Evolutionary conservation across 1,140 invertebrate species (phyloP).

Genomic region (Euwallacea similis): DNA sequence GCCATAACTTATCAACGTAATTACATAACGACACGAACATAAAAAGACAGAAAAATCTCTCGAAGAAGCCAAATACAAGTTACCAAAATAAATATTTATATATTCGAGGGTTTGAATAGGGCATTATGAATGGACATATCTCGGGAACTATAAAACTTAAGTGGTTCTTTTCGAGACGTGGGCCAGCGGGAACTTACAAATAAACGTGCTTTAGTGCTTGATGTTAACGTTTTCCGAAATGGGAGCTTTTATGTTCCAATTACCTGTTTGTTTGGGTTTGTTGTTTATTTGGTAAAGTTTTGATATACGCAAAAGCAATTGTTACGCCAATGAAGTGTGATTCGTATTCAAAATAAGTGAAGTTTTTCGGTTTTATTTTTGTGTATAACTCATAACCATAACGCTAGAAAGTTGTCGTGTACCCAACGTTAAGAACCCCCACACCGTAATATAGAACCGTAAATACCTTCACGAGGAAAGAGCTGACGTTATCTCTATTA

Average conservation of each 20-base stretch:
- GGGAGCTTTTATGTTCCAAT: conserved; percentile 25
- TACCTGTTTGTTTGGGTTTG: background rate
- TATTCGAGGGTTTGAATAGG: conserved; percentile 32
- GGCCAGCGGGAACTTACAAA: conserved; percentile 29
- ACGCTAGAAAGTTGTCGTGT: too few relatives aligned
- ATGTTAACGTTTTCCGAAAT: conserved; percentile 25
- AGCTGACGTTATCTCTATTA: too few relatives aligned
- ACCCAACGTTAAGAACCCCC: too few relatives aligned
- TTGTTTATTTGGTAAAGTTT: too few relatives aligned
- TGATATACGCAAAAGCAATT: too few relatives aligned
- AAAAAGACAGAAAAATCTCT: conserved; percentile 6
- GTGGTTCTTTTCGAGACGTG: conserved; percentile 19
- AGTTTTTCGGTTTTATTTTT: too few relatives aligned
- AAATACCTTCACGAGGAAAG: too few relatives aligned
- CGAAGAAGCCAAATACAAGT: conserved; percentile 31
- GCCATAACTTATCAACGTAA: conserved; percentile 17
- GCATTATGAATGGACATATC: conserved; percentile 35
- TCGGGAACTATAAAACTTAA: conserved; percentile 35
- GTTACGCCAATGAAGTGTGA: too few relatives aligned
- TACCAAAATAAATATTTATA: conserved; percentile 37
- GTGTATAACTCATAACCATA: too few relatives aligned
- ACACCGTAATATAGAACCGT: too few relatives aligned
- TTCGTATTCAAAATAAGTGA: too few relatives aligned
- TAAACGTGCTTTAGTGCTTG: conserved; percentile 22
- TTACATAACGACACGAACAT: conserved; percentile 8